Percentiles rank a stretch among this genome's conserved stretches.
Evolutionary conservation across 2,113 vertebrate genomes (phyloP).

Genomic region (Butastur rufipennis): DNA sequence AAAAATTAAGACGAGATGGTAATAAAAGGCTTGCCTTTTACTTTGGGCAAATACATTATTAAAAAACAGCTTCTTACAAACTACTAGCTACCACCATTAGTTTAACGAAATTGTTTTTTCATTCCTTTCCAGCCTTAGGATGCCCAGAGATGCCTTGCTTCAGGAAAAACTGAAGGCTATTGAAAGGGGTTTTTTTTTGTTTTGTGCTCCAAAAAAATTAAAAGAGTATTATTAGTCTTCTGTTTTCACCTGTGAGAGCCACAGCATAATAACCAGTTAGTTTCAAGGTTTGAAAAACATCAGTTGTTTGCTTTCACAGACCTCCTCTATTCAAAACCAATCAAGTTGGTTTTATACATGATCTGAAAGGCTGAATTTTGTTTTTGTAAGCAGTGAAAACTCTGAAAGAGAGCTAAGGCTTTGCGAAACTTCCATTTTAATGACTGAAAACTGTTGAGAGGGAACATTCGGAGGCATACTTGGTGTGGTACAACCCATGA

Average conservation of each 20-base stretch:
- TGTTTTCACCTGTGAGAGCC: background rate
- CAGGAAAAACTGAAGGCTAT: background rate
- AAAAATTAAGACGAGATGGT: background rate
- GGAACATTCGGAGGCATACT: background rate
- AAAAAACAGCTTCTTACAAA: background rate
- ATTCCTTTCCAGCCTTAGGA: background rate
- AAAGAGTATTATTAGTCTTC: background rate
- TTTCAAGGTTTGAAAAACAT: background rate
- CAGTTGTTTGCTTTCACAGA: background rate
- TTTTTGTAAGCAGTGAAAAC: background rate
- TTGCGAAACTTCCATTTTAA: background rate
- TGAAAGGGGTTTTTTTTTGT: background rate
- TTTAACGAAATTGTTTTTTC: background rate
- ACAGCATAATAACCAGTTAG: background rate
- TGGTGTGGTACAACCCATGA: background rate
- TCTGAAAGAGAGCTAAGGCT: background rate
- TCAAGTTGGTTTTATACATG: fast-evolving
- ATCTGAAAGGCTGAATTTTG: background rate
- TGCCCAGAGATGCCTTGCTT: background rate
- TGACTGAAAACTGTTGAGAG: background rate
- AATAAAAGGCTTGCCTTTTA: background rate
- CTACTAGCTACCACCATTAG: background rate
- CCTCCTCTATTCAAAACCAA: background rate
- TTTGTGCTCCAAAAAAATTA: background rate
- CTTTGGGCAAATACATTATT: background rate